phyloP scores from a whole-genome alignment of 2,888 invertebrate genomes.

The Aromia moschata region DNA sequence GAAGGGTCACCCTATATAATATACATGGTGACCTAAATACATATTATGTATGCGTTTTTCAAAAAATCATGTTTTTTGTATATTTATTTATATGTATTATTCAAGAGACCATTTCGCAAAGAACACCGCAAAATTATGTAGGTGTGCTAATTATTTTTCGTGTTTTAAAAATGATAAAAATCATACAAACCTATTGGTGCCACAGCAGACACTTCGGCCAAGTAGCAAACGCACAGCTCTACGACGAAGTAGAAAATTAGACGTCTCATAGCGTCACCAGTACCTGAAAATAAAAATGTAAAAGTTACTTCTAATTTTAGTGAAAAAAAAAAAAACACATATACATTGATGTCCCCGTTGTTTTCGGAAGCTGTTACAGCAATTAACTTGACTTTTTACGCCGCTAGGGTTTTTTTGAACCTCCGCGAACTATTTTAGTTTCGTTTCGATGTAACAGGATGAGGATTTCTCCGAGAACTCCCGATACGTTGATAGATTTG shows the following conservation, averaged over 20 bases:
- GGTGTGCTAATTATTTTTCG: too few species aligned
- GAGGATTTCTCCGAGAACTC: conserved; percentile 1
- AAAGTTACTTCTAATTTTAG: not conserved
- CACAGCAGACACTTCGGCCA: conserved; percentile 25
- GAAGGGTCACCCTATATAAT: too few species aligned
- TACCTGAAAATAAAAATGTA: conserved; percentile 37
- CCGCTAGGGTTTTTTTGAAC: not conserved
- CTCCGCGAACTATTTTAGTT: not conserved
- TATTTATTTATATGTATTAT: too few species aligned
- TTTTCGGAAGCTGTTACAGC: not conserved
- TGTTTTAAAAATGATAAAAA: not conserved
- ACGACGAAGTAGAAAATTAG: conserved; percentile 30
- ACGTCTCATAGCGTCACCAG: conserved; percentile 33
- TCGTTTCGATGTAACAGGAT: not conserved
- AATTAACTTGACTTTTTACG: not conserved
- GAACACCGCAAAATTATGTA: too few species aligned
- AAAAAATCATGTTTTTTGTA: too few species aligned
- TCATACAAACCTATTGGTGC: conserved; percentile 33
- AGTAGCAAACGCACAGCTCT: conserved; percentile 24
- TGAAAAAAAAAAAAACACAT: not conserved
- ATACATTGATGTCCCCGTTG: not conserved
- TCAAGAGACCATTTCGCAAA: too few species aligned
- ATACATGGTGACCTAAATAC: too few species aligned
- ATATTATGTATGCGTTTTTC: too few species aligned
- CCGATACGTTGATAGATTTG: conserved; percentile 1